These are phyloP conservation scores for Planococcus citri DNA, from an alignment of 1,140 invertebrate species.

Conservation along the genomic window DNA sequence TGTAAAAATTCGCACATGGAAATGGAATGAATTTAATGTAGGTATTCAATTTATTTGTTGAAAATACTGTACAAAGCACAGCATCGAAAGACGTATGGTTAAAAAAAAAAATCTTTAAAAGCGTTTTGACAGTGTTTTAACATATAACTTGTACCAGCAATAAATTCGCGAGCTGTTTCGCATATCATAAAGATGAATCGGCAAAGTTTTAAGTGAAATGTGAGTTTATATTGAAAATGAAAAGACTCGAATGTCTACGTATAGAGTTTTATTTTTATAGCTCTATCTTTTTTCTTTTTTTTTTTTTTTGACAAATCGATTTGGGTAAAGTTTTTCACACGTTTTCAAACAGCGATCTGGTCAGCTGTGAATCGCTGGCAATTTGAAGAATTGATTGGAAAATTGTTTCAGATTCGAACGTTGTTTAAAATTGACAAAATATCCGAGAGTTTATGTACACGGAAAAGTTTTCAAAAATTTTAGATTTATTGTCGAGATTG, in stretches of 20 bases:
- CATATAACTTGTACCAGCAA: not conserved
- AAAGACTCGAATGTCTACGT: not conserved
- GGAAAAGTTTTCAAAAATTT: too few species aligned
- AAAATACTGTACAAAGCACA: too few species aligned
- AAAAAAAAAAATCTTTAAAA: too few species aligned
- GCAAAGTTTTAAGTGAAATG: not conserved
- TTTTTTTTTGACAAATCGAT: not conserved
- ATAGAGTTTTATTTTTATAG: not conserved
- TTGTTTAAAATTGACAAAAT: not conserved
- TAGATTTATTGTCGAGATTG: too few species aligned
- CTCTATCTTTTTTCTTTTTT: not conserved
- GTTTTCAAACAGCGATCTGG: not conserved
- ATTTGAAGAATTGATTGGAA: not conserved
- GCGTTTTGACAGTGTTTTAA: too few species aligned
- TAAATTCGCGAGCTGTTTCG: not conserved
- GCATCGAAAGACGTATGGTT: too few species aligned
- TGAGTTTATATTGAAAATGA: not conserved
- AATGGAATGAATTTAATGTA: too few species aligned
- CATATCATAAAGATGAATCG: not conserved
- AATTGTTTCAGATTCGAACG: not conserved
- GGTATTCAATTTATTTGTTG: too few species aligned
- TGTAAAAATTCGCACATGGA: too few species aligned
- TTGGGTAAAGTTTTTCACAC: not conserved
- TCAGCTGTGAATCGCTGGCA: not conserved
- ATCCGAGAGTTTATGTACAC: not conserved